These are phyloP conservation scores for Platycheirus rosarum DNA, from an alignment of 2,888 invertebrate species.

Conservation along the genomic window DNA sequence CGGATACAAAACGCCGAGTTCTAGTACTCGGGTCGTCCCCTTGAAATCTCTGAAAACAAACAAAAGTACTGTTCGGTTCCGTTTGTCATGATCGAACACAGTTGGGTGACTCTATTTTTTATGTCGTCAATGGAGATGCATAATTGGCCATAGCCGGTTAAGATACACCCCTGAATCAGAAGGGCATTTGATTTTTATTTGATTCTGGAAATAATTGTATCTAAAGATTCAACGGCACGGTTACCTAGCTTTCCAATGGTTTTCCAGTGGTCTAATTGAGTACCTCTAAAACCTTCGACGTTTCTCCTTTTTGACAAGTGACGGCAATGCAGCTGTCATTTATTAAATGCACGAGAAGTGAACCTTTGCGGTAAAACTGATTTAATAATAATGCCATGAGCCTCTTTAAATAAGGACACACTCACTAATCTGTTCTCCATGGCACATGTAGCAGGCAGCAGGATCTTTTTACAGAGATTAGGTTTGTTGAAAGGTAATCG, in stretches of 20 bases:
- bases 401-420: slow-evolving; percentile 64
- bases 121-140: slow-evolving; percentile 43
- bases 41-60: slow-evolving; percentile 44
- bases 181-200: slow-evolving; percentile 21
- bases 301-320: slow-evolving; percentile 53
- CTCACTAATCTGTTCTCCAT: slow-evolving; percentile 54
- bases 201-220: slow-evolving; percentile 8
- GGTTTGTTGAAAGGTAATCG: slow-evolving; percentile 37
- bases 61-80: slow-evolving; percentile 36
- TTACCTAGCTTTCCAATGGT: slow-evolving; percentile 7
- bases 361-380: slow-evolving; percentile 63
- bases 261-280: slow-evolving; percentile 38
- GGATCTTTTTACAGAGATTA: slow-evolving; percentile 49
- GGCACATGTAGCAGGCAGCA: slow-evolving; percentile 38
- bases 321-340: slow-evolving; percentile 63
- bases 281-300: neutral
- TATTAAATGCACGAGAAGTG: slow-evolving; percentile 14
- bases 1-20: slow-evolving; percentile 13
- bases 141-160: slow-evolving; percentile 41
- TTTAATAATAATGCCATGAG: slow-evolving; percentile 57
- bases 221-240: slow-evolving; percentile 31
- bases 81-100: slow-evolving; percentile 17
- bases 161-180: neutral
- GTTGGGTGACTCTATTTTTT: slow-evolving; percentile 49
- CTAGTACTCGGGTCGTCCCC: slow-evolving; percentile 25